phyloP scores from a whole-genome alignment of 2,113 vertebrate species.

The Festucalex cinctus region DNA sequence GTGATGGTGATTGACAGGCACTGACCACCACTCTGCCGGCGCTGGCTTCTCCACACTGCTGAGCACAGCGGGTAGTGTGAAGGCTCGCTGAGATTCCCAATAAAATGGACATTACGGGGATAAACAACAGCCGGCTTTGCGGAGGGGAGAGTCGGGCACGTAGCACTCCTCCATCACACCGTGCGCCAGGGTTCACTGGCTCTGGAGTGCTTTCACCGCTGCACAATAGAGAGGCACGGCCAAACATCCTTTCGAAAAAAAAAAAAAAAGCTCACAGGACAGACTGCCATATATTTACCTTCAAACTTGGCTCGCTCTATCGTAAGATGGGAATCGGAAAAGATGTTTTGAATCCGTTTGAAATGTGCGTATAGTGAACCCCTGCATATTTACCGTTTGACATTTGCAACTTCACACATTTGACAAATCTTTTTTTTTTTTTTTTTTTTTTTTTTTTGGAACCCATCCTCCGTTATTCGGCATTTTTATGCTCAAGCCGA shows the following conservation, averaged over 20 bases:
- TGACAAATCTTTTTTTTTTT: too few species aligned
- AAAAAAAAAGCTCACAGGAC: conserved; percentile 48
- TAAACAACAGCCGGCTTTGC: conserved; percentile 74
- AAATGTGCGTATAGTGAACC: neutral
- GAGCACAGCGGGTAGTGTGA: conserved; percentile 75
- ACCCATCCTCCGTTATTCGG: neutral
- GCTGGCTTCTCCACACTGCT: conserved; percentile 70
- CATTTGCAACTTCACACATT: neutral
- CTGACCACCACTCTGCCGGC: conserved; percentile 73
- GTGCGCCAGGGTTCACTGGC: conserved; percentile 74
- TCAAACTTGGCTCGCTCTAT: conserved; percentile 5
- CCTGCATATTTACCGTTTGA: neutral
- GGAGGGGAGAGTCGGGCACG: conserved; percentile 74
- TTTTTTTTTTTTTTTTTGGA: too few species aligned
- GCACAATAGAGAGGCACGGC: conserved; percentile 62
- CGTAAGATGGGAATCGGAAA: conserved; percentile 10
- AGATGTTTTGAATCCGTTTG: conserved; percentile 1
- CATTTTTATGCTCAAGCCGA: neutral
- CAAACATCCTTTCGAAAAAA: conserved; percentile 68
- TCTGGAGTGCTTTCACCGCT: conserved; percentile 68
- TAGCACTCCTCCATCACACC: conserved; percentile 73
- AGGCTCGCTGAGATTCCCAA: conserved; percentile 77
- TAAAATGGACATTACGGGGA: conserved; percentile 81
- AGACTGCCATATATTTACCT: neutral
- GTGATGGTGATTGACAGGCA: conserved; percentile 77